Percentiles rank a stretch among this genome's conserved stretches.
These are phyloP conservation scores for Cylas formicarius DNA, from an alignment of 1,140 invertebrate species.

Conservation along the genomic window DNA sequence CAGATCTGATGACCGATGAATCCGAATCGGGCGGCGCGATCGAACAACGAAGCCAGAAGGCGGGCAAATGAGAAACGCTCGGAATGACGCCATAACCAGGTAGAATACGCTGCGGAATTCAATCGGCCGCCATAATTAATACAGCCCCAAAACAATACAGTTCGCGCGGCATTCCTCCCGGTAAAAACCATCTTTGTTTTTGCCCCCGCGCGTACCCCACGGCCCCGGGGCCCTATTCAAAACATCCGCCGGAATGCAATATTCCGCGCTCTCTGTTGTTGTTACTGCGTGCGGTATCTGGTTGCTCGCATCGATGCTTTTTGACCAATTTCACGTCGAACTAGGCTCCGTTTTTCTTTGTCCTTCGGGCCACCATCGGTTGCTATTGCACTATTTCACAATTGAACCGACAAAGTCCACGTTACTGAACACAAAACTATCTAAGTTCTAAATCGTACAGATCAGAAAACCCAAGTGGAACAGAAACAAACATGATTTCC, in stretches of 20 bases:
- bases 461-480: too few relatives aligned
- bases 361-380: too few relatives aligned
- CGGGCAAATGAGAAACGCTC: constrained; percentile 28
- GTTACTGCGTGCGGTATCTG: constrained; percentile 2
- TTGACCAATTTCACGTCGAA: constrained; percentile 13
- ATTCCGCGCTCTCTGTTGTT: constrained; percentile 11
- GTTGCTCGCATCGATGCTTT: constrained; percentile 15
- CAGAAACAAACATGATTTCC: too few relatives aligned
- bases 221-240: too few relatives aligned
- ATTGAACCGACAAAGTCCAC: too few relatives aligned
- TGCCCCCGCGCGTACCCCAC: neutral
- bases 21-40: constrained; percentile 20
- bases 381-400: too few relatives aligned
- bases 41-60: constrained; percentile 9
- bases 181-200: constrained; percentile 27
- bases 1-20: constrained; percentile 6
- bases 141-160: constrained; percentile 27
- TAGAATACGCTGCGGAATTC: constrained; percentile 34
- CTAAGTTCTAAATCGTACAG: too few relatives aligned
- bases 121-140: constrained; percentile 36
- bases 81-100: constrained; percentile 33
- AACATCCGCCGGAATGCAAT: constrained; percentile 17
- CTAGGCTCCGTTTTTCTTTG: too few relatives aligned
- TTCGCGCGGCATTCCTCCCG: constrained; percentile 13
- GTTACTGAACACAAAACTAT: too few relatives aligned